A percentile compares a stretch with the other conserved stretches of the same genome.
Conservation (phyloP, 1,140 invertebrate genomes). For the Pantala flavescens region DNA sequence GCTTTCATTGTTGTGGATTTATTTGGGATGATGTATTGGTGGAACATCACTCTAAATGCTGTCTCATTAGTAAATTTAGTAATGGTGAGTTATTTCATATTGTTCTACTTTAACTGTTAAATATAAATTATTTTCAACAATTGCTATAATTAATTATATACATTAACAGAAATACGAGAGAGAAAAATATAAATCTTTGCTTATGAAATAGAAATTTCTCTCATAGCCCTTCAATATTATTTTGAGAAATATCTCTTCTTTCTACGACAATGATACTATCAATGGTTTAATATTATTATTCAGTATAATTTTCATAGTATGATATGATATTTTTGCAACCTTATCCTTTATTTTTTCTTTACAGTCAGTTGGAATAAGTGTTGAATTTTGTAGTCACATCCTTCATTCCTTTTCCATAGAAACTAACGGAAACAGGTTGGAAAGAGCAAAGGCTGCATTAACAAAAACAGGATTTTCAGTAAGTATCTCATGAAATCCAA, state of each 20-base stretch:
- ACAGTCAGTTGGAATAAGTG: slow-evolving; percentile 79
- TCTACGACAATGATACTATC: too few species aligned
- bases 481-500: slow-evolving; percentile 28
- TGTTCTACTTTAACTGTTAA: not conserved
- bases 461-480: slow-evolving; percentile 71
- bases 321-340: too few species aligned
- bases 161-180: too few species aligned
- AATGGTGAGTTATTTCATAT: slow-evolving; percentile 37
- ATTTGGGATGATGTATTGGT: slow-evolving; percentile 82
- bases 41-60: slow-evolving; percentile 83
- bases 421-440: slow-evolving; percentile 39
- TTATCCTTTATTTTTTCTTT: too few species aligned
- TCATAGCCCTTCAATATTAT: too few species aligned
- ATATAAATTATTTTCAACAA: too few species aligned
- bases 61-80: slow-evolving; percentile 89
- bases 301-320: too few species aligned
- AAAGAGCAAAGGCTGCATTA: slow-evolving; percentile 60
- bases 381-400: slow-evolving; percentile 91
- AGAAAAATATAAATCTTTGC: too few species aligned
- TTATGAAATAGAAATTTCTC: too few species aligned
- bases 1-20: slow-evolving; percentile 72
- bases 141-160: too few species aligned
- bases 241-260: too few species aligned
- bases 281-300: too few species aligned
- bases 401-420: slow-evolving; percentile 68